A percentile compares a stretch with the other conserved stretches of the same genome.
Evolutionary conservation across 1,140 invertebrate species (phyloP).

Genomic region (Zophobas morio): DNA sequence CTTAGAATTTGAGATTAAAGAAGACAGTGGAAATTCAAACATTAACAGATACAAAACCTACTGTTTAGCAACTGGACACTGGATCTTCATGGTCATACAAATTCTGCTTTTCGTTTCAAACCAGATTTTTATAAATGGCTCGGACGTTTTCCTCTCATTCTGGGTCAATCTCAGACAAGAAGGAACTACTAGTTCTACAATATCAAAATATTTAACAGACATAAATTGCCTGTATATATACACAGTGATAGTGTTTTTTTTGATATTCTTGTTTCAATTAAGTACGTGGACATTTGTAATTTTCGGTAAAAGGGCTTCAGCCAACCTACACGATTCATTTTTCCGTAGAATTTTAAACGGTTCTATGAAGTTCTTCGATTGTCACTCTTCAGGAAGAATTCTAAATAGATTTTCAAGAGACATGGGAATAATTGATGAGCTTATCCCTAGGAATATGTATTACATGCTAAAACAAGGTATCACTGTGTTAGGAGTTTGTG

Average conservation of each 20-base stretch:
- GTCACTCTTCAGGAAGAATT: constrained; percentile 85
- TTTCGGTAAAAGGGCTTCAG: constrained; percentile 77
- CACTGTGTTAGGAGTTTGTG: constrained; percentile 47
- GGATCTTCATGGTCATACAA: constrained; percentile 69
- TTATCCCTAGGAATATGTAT: constrained; percentile 74
- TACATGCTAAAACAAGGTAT: constrained; percentile 65
- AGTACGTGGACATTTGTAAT: constrained; percentile 74
- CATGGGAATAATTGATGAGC: constrained; percentile 86
- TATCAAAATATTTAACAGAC: neutral
- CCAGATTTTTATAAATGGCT: constrained; percentile 76
- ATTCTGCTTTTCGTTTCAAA: constrained; percentile 70
- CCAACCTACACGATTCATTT: constrained; percentile 84
- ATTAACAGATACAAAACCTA: constrained; percentile 74
- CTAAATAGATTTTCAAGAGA: constrained; percentile 84
- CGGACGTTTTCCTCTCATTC: constrained; percentile 77
- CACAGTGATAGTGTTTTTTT: constrained; percentile 62
- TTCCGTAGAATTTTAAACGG: constrained; percentile 86
- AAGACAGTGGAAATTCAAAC: constrained; percentile 50
- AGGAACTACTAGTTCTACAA: neutral
- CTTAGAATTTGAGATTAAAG: neutral
- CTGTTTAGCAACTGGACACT: constrained; percentile 71
- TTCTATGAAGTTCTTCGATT: constrained; percentile 91
- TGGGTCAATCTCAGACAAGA: constrained; percentile 67
- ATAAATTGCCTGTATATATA: neutral
- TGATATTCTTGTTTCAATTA: constrained; percentile 76